phyloP scores from a whole-genome alignment of 1,140 invertebrate species.

The Ephestia elutella region DNA sequence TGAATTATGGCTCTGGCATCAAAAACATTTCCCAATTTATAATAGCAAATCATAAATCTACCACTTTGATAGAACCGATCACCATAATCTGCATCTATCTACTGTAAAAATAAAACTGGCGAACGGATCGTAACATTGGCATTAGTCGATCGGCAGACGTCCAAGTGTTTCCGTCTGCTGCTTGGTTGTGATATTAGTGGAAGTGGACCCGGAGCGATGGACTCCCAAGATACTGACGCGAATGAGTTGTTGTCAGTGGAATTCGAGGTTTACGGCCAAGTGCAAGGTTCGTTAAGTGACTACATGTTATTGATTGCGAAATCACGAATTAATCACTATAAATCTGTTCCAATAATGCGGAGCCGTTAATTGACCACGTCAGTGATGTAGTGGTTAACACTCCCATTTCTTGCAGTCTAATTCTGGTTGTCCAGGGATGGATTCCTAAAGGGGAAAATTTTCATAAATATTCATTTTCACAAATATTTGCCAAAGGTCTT shows the following conservation, averaged over 20 bases:
- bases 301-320: too few relatives aligned
- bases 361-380: too few relatives aligned
- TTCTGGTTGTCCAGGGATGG: too few relatives aligned
- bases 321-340: too few relatives aligned
- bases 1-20: background rate
- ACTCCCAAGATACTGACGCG: constrained; percentile 50
- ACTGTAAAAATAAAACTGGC: constrained; percentile 17
- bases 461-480: too few relatives aligned
- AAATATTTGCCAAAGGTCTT: too few relatives aligned
- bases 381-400: too few relatives aligned
- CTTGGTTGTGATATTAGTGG: constrained; percentile 15
- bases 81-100: background rate
- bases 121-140: constrained; percentile 27
- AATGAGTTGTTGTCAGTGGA: constrained; percentile 84
- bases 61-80: background rate
- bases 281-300: constrained; percentile 82
- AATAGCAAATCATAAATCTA: background rate
- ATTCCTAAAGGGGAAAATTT: too few relatives aligned
- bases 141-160: constrained; percentile 17
- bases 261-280: constrained; percentile 91
- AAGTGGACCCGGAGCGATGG: constrained; percentile 61
- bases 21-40: background rate
- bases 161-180: constrained; percentile 10
- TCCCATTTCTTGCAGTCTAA: too few relatives aligned
- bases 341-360: too few relatives aligned